These are phyloP conservation scores for Lasioglossum oenotherae DNA, from an alignment of 2,888 invertebrate genomes.

Conservation along the genomic window DNA sequence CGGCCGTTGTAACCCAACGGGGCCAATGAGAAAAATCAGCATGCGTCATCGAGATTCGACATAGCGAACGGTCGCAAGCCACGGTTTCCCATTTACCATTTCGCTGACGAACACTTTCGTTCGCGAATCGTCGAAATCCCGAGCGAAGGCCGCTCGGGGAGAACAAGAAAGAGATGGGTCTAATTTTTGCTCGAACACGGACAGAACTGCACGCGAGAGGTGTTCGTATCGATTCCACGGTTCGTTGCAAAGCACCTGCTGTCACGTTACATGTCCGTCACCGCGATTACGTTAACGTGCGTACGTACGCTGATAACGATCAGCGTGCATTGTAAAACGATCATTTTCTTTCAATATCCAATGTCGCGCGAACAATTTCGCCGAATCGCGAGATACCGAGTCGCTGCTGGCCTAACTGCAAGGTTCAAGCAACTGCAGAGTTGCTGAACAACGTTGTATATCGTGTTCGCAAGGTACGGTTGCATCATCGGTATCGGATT, in stretches of 20 bases:
- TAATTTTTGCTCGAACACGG: not conserved
- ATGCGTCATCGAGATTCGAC: not conserved
- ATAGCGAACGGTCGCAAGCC: not conserved
- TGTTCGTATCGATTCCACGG: conserved; percentile 48
- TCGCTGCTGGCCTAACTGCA: not conserved
- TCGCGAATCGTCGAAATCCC: not conserved
- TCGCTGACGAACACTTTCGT: not conserved
- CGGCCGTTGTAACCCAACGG: not conserved
- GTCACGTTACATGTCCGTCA: conserved; percentile 30
- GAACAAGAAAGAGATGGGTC: not conserved
- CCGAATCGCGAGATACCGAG: not conserved
- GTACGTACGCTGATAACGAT: not conserved
- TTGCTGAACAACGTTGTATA: not conserved
- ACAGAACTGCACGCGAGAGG: not conserved
- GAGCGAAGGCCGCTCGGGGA: too few species aligned
- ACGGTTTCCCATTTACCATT: not conserved
- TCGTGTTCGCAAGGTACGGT: not conserved
- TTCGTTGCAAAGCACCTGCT: conserved; percentile 41
- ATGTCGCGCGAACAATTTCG: too few species aligned
- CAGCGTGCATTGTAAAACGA: not conserved
- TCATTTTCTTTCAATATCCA: too few species aligned
- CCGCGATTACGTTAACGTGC: conserved; percentile 17
- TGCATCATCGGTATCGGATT: not conserved
- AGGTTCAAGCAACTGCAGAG: not conserved
- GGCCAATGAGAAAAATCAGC: not conserved